These are phyloP conservation scores for Pheosia tremula DNA, from an alignment of 2,888 invertebrate genomes.

Conservation along the genomic window DNA sequence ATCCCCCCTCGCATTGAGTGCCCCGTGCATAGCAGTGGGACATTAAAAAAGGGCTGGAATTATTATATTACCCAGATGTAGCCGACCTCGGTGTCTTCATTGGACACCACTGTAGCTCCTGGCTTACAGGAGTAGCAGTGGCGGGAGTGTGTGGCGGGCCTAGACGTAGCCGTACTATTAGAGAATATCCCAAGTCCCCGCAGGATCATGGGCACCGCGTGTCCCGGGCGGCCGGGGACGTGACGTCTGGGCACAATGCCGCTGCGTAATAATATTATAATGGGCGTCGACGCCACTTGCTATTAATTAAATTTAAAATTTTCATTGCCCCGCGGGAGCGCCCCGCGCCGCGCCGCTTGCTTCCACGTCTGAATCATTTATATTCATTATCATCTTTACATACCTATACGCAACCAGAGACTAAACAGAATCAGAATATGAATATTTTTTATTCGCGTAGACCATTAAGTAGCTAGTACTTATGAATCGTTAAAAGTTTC, in stretches of 20 bases:
- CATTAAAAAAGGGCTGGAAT: no score
- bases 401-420: not conserved
- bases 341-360: constrained; percentile 41
- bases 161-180: not conserved
- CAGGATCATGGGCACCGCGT: constrained; percentile 8
- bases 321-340: constrained; percentile 57
- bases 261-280: constrained; percentile 80
- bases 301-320: constrained; percentile 83
- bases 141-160: no score
- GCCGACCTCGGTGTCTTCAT: no score
- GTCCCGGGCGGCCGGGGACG: constrained; percentile 35
- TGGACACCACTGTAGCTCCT: no score
- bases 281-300: constrained; percentile 75
- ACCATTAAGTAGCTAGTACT: no score
- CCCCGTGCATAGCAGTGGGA: no score
- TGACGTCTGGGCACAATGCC: constrained; percentile 60
- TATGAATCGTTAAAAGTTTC: no score
- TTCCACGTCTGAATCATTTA: constrained; percentile 30
- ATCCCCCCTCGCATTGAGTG: no score
- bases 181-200: not conserved
- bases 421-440: not conserved
- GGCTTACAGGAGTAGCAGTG: no score
- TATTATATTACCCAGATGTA: no score
- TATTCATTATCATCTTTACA: constrained; percentile 1
- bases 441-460: no score